Base-by-base conservation (phyloP, 2,797 vertebrate genomes). In the Pseudochromis fuscus region DNA sequence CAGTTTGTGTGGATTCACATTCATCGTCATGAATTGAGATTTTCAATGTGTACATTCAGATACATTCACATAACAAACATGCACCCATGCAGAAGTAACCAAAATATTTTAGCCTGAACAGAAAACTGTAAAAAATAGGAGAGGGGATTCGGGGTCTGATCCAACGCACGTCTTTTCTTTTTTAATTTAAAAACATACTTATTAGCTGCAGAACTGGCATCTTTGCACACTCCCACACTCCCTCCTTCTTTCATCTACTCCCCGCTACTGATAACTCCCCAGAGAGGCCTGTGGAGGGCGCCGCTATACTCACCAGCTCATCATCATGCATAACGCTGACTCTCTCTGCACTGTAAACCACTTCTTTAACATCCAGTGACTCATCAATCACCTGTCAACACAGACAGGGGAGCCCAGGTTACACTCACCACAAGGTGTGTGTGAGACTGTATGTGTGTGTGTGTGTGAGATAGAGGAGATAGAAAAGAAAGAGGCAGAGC, bases 341-440 rank as follows among this genome's bases (percentile, higher is more conserved):
- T 86, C 96, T 95, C 91, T 98, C 97, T 2, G 97, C 95, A 92
- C 93, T 94, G 94, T 93, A 95, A 92, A 95, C 90, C 91, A 98
- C 96, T 89, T 98, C 98, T 90, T 98, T 99, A 93, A 98, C 96
- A 79, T 98, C 98, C 75, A 98, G 95, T 82, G 96, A 96, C 91
- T 99, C 97, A 84, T 98, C 98, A 87, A 99, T 96, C 75, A 99
- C 96, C 98, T 99, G 95, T 88, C 92, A 91, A 94, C 92, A 95
- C 90, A 95, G 93, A 94, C 93, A 93, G 93, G 93, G 91, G 84
- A 91, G 93, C 86, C 92, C 90, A 84, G 84, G 90, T 94, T 93
- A 94, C 89, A 89, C 87, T 86, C 80, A 77, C 88, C 79, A 72
- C 79, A 86, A 44, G 55, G 78, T 71, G 84, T 77, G 86, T 67